Percentiles rank a stretch among this genome's conserved stretches.
Conservation (phyloP, 2,113 vertebrate species). For the Puffinus mauretanicus region DNA sequence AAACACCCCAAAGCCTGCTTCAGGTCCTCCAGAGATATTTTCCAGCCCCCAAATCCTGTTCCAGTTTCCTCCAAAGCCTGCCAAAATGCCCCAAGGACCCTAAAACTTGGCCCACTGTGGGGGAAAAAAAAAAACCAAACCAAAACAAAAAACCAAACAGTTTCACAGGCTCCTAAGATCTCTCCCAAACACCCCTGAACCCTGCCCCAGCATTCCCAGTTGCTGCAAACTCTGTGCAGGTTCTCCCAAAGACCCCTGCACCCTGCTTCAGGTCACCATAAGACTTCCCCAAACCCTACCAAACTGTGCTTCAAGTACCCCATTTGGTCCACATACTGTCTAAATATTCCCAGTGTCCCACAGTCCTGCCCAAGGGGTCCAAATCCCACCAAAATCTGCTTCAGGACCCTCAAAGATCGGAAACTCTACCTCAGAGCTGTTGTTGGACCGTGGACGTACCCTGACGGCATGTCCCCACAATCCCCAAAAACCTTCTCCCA, state of each 20-base stretch:
- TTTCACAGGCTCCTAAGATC: not conserved
- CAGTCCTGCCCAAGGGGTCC: not conserved
- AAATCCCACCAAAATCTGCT: not conserved
- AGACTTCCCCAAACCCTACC: not conserved
- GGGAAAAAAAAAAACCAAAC: not conserved
- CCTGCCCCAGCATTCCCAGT: not conserved
- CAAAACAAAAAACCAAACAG: not conserved
- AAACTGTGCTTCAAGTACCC: not conserved
- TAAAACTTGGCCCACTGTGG: not conserved
- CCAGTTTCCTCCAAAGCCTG: not conserved
- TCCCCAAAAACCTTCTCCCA: not conserved
- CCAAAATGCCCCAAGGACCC: not conserved
- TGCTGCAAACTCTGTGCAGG: too few species aligned
- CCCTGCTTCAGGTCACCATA: not conserved
- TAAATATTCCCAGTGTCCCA: not conserved
- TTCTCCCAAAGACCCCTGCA: not conserved
- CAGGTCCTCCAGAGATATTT: not conserved
- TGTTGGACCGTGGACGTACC: accelerated
- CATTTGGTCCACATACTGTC: not conserved
- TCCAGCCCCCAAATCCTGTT: not conserved
- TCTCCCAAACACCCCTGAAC: not conserved
- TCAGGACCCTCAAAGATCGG: not conserved
- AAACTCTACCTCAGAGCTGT: not conserved
- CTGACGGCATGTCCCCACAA: too few species aligned
- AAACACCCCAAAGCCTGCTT: not conserved